phyloP scores from a whole-genome alignment of 2,888 invertebrate genomes.

The Buathra laborator region DNA sequence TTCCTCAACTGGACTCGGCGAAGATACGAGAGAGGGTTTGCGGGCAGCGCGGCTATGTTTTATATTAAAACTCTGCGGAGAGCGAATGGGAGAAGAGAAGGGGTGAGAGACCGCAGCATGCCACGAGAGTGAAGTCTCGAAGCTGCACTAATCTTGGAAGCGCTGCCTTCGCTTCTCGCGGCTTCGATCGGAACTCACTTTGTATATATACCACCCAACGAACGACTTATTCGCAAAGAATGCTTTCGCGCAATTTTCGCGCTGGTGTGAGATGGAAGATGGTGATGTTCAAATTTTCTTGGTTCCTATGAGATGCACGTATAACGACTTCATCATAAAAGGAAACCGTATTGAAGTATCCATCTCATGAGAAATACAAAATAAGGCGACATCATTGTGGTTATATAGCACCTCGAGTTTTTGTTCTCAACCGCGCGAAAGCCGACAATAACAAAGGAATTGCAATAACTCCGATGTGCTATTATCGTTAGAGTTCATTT shows the following conservation, averaged over 20 bases:
- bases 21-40: neutral
- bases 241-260: neutral
- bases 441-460: constrained; percentile 63
- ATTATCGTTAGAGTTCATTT: constrained; percentile 72
- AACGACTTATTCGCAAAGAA: constrained; percentile 47
- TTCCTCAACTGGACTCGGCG: neutral
- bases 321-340: neutral
- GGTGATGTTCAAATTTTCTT: neutral
- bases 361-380: constrained; percentile 8
- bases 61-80: constrained; percentile 6
- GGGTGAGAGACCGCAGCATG: constrained; percentile 7
- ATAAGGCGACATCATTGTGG: constrained; percentile 45
- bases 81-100: neutral
- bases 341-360: constrained; percentile 7
- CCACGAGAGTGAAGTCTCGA: constrained; percentile 23
- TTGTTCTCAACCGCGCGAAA: constrained; percentile 39
- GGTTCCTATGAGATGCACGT: too few species aligned
- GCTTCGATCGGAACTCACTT: constrained; percentile 43
- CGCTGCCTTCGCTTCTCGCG: constrained; percentile 27
- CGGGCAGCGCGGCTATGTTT: neutral
- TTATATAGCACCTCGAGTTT: constrained; percentile 43
- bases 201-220: constrained; percentile 54
- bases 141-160: constrained; percentile 24
- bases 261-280: neutral
- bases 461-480: constrained; percentile 72